These are phyloP conservation scores for Notodonta dromedarius DNA, from an alignment of 2,888 invertebrate genomes.

Conservation along the genomic window DNA sequence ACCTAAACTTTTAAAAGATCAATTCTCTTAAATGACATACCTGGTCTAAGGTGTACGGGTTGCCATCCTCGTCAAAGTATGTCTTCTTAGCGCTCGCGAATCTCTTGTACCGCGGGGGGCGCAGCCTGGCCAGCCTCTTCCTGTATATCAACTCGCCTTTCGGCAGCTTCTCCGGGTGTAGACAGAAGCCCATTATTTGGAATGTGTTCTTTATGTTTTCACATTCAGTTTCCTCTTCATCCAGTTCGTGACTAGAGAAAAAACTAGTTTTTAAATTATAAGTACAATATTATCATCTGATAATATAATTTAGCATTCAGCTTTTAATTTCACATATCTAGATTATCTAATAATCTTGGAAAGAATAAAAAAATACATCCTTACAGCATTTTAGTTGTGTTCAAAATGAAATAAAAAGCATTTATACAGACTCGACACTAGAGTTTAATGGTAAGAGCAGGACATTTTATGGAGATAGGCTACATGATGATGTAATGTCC, in stretches of 20 bases:
- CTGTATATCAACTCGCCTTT: slow-evolving; percentile 86
- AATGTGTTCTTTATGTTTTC: slow-evolving; percentile 86
- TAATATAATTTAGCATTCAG: no score
- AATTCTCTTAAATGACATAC: slow-evolving; percentile 34
- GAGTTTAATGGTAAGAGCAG: no score
- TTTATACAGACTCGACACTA: no score
- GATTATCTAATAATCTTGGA: no score
- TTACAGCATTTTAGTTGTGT: no score
- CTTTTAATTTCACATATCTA: no score
- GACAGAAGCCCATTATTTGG: slow-evolving; percentile 85
- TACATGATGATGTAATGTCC: no score
- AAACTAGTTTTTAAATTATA: not conserved
- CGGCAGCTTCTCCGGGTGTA: slow-evolving; percentile 61
- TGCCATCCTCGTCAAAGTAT: slow-evolving; percentile 88
- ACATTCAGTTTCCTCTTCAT: slow-evolving; percentile 74
- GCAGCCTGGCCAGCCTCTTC: slow-evolving; percentile 85
- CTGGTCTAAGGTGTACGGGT: slow-evolving; percentile 69
- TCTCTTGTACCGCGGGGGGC: slow-evolving; percentile 71
- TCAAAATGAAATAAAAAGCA: no score
- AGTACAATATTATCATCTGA: not conserved
- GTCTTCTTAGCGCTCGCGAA: slow-evolving; percentile 79
- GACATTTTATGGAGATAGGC: no score
- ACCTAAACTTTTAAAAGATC: no score
- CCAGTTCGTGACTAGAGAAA: slow-evolving; percentile 80
- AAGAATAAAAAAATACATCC: no score